Evolutionary conservation across 2,113 vertebrate species (phyloP).

Genomic region (Tapirus terrestris): DNA sequence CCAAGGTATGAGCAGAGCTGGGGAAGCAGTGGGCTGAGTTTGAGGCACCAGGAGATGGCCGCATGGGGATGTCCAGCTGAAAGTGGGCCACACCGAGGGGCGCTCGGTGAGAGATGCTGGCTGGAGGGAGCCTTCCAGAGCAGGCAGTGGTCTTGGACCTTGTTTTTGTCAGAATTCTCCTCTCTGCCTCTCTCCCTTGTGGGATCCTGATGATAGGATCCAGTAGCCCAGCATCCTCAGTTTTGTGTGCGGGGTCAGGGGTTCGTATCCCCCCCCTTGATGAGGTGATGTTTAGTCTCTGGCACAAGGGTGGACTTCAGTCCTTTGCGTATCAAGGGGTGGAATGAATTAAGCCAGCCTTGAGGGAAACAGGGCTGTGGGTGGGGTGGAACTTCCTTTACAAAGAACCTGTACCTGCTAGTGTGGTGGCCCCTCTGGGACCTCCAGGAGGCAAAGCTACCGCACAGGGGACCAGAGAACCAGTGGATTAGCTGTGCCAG

Average conservation of each 20-base stretch:
- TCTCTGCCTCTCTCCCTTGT: neutral
- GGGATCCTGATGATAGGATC: neutral
- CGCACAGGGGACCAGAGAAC: neutral
- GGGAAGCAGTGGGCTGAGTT: neutral
- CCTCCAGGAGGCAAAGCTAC: neutral
- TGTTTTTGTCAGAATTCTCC: neutral
- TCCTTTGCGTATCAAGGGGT: neutral
- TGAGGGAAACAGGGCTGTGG: neutral
- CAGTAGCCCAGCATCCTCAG: neutral
- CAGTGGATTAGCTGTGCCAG: neutral
- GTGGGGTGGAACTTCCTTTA: neutral
- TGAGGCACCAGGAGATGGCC: neutral
- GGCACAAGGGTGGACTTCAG: neutral
- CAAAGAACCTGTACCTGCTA: neutral
- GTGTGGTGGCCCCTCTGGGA: neutral
- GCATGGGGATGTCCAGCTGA: rapidly evolving
- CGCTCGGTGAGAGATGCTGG: neutral
- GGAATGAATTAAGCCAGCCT: neutral
- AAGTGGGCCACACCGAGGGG: neutral
- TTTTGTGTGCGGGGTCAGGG: neutral
- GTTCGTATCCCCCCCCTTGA: neutral
- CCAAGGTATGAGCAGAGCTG: neutral
- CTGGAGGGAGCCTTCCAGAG: neutral
- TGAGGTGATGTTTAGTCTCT: neutral
- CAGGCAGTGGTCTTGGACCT: neutral